Evolutionary conservation across 2,113 vertebrate genomes (phyloP), one percentile per base, ranked within the genome.

Genomic region (Rhipidura dahli): DNA sequence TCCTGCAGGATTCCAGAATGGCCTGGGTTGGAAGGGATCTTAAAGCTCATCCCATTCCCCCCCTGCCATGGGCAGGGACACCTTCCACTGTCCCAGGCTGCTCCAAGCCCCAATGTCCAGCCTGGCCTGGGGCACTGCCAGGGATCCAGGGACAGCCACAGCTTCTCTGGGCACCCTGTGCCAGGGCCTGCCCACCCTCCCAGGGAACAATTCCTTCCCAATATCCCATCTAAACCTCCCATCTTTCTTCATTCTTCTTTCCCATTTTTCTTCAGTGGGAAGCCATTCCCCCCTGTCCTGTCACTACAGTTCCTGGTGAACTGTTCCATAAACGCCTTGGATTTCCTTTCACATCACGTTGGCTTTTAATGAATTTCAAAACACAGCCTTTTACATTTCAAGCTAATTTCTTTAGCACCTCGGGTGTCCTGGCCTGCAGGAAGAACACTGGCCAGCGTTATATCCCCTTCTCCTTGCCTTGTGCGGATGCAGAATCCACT

Each of bases 1-100:
- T 72, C 26, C 20, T 4, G 2, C 2, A 37, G 73, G 23, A n/a
- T 70, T 45, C 47, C 47, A 54, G 21, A 54, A 49, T 27, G 26
- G 12, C 3, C 11, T 68, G 40, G 8, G 5, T 9, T 68, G n/a
- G 21, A 40, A 61, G 14, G 13, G 28, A 39, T 8, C 20, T 28
- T 30, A 44, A 75, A 60, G 33, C 6, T 4, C 51, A 26, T 30
- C 45, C 3, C 27, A 16, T n/a, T 0, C 37, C 39, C n/a, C 14
- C 17, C 33, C 37, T 66, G 44, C 37, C 39, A 5, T 6, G 15
- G 45, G 13, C 53, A 53, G 39, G 30, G 39, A 40, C n/a, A 47
- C 3, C 9, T 82, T 0, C 28, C 77, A 60, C 23, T 0, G 0
- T 21, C 45, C 45, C 61, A 45, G 53, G 28, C 0, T n/a, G 69